These are phyloP conservation scores for Taxidea taxus DNA, from an alignment of 2,113 vertebrate genomes.

Conservation along the genomic window DNA sequence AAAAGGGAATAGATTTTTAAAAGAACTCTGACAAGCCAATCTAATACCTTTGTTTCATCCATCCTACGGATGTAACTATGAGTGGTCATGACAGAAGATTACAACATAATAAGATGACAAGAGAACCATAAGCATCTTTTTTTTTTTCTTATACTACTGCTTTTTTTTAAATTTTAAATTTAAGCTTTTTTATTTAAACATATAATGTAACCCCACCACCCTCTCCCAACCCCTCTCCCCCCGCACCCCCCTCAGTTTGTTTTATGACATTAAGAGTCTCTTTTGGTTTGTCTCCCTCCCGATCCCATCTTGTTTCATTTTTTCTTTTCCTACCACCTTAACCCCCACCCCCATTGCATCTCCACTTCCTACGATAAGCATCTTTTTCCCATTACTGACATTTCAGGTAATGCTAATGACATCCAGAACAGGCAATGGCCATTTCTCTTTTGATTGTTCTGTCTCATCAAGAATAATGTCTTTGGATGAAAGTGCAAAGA, in stretches of 20 bases:
- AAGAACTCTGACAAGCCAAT: neutral
- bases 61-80: neutral
- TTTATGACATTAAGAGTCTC: too few relatives aligned
- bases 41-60: neutral
- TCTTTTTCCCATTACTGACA: constrained; percentile 47
- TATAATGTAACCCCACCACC: too few relatives aligned
- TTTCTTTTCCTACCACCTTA: too few relatives aligned
- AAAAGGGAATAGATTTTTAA: neutral
- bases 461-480: constrained; percentile 60
- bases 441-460: constrained; percentile 44
- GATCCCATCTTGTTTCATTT: too few relatives aligned
- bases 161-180: too few relatives aligned
- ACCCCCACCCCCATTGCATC: too few relatives aligned
- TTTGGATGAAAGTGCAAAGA: constrained; percentile 55
- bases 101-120: neutral
- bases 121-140: constrained; percentile 22
- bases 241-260: too few relatives aligned
- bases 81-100: neutral
- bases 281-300: too few relatives aligned
- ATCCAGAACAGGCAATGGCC: neutral
- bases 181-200: too few relatives aligned
- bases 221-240: too few relatives aligned
- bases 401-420: constrained; percentile 50
- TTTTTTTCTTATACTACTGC: too few relatives aligned
- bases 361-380: too few relatives aligned